Evolutionary conservation across 2,888 invertebrate species (phyloP).

Genomic region (Tachina grossa): DNA sequence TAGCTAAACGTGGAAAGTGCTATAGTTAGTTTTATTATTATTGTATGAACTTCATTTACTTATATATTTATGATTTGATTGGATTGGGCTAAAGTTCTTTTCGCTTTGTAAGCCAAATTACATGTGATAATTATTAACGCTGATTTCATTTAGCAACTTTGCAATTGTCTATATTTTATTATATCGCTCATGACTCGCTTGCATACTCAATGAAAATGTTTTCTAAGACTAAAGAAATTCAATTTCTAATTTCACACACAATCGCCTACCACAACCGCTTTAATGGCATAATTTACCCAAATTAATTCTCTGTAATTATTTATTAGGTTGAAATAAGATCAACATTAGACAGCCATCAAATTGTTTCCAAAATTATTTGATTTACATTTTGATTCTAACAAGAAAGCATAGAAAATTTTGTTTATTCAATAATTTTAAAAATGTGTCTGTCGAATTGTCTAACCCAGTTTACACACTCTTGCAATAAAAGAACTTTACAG

Average conservation of each 20-base stretch:
- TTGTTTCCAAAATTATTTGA: constrained; percentile 16
- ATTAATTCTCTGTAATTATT: background rate
- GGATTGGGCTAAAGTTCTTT: too few relatives aligned
- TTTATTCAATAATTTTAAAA: background rate
- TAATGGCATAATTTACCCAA: background rate
- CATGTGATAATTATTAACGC: too few relatives aligned
- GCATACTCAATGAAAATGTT: too few relatives aligned
- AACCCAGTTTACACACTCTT: constrained; percentile 34
- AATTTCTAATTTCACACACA: background rate
- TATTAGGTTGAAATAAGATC: constrained; percentile 41
- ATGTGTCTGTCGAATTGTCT: constrained; percentile 12
- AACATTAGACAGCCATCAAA: constrained; percentile 18
- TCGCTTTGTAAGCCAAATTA: too few relatives aligned
- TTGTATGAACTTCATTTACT: too few relatives aligned
- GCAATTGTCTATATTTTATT: too few relatives aligned
- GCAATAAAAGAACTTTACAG: background rate
- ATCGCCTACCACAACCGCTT: background rate
- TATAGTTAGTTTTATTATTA: too few relatives aligned
- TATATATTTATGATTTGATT: too few relatives aligned
- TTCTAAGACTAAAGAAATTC: too few relatives aligned
- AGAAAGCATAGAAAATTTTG: constrained; percentile 4
- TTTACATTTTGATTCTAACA: background rate
- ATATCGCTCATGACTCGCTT: too few relatives aligned
- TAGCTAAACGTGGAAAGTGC: too few relatives aligned
- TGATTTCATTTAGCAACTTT: too few relatives aligned